Evolutionary conservation across 64 coral and sea anemone genomes (phyloP).

Genomic region (Montipora efflorescens): DNA sequence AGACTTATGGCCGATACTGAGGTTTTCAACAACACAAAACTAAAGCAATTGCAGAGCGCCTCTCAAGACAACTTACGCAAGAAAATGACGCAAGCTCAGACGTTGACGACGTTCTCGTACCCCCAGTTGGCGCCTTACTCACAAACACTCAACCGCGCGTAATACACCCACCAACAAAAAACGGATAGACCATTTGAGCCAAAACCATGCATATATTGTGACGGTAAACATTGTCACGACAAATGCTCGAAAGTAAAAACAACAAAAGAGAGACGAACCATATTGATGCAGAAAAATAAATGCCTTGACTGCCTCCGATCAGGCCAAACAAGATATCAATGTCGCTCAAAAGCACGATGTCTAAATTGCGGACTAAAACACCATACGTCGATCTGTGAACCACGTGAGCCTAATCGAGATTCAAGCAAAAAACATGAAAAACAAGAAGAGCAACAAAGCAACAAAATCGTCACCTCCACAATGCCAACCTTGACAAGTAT

Average conservation of each 20-base stretch:
- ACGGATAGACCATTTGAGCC: slow-evolving; percentile 25
- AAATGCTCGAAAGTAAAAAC: slow-evolving; percentile 52
- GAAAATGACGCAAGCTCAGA: slow-evolving; percentile 47
- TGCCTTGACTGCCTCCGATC: slow-evolving; percentile 58
- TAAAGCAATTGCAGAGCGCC: slow-evolving; percentile 3
- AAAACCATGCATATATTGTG: slow-evolving; percentile 70
- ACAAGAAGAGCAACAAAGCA: not conserved
- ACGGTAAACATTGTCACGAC: slow-evolving; percentile 44
- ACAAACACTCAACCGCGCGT: slow-evolving; percentile 25
- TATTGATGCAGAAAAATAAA: slow-evolving; percentile 56
- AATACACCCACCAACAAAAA: slow-evolving; percentile 50
- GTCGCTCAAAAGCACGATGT: slow-evolving; percentile 58
- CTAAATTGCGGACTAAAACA: slow-evolving; percentile 56
- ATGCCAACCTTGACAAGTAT: slow-evolving; percentile 37
- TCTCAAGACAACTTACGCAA: slow-evolving; percentile 36
- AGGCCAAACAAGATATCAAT: slow-evolving; percentile 50
- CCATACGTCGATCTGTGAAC: slow-evolving; percentile 62
- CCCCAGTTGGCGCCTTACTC: slow-evolving; percentile 18
- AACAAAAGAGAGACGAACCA: slow-evolving; percentile 31
- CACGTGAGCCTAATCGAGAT: slow-evolving; percentile 33
- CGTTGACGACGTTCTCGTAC: slow-evolving; percentile 56
- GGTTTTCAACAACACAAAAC: not conserved
- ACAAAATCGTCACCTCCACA: not conserved
- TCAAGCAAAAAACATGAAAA: slow-evolving; percentile 63
- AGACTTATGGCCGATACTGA: slow-evolving; percentile 15